Conservation (phyloP, 2,113 vertebrate species). For the Erpornis zantholeuca region DNA sequence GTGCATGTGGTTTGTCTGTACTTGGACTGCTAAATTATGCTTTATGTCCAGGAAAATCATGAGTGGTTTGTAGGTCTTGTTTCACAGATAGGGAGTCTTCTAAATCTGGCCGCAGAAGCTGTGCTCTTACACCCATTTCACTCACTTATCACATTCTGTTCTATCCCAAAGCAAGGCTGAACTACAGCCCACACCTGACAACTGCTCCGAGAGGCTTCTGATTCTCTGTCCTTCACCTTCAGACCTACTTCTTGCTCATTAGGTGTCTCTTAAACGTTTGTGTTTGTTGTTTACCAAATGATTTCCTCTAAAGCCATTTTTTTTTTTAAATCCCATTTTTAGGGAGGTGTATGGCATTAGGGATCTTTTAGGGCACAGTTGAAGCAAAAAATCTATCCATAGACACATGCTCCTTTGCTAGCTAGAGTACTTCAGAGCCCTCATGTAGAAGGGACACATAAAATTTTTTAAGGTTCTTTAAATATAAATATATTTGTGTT, state of each 20-base stretch:
- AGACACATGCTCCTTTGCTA: not conserved
- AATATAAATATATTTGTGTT: not conserved
- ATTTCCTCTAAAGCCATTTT: not conserved
- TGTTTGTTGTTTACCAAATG: not conserved
- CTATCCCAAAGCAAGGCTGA: not conserved
- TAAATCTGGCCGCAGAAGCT: not conserved
- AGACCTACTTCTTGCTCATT: not conserved
- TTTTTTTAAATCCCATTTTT: no score
- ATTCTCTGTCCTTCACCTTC: not conserved
- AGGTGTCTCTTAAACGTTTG: not conserved
- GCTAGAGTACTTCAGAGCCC: not conserved
- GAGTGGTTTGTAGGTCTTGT: not conserved
- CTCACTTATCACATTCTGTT: not conserved
- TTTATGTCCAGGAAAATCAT: not conserved
- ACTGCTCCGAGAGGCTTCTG: not conserved
- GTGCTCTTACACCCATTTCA: not conserved
- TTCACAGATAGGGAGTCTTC: not conserved
- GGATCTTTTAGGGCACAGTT: not conserved
- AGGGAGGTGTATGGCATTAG: not conserved
- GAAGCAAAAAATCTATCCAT: not conserved
- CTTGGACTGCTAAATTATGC: not conserved
- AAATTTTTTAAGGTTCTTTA: not conserved
- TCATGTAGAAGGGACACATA: not conserved
- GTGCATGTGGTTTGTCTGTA: not conserved
- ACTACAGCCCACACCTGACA: accelerated